Evolutionary conservation across 23 tunicate species (phyloP).

Genomic region (Halocynthia roretzi): DNA sequence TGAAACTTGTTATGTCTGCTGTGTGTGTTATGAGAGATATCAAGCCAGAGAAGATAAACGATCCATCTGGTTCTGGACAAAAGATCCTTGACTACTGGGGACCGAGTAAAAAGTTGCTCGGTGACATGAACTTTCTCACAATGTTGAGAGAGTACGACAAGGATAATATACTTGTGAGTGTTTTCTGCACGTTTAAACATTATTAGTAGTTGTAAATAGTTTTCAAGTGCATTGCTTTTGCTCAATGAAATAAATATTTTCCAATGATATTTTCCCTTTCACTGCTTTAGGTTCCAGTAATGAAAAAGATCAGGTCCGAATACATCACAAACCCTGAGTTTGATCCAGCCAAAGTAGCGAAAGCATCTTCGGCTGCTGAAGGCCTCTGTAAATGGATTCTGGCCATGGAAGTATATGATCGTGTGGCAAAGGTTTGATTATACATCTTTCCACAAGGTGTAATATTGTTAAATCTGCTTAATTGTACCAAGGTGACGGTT

Average conservation of each 20-base stretch:
- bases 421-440: conserved; percentile 82
- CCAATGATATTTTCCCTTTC: neutral
- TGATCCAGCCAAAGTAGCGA: conserved; percentile 86
- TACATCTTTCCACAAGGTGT: too few species aligned
- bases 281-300: conserved; percentile 59
- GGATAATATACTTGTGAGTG: conserved; percentile 86
- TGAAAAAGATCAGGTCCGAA: conserved; percentile 93
- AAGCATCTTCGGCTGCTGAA: conserved; percentile 98
- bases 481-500: too few species aligned
- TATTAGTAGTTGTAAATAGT: too few species aligned
- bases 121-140: conserved; percentile 87
- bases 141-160: conserved; percentile 82
- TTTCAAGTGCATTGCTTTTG: neutral
- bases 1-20: conserved; percentile 94
- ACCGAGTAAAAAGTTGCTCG: conserved; percentile 86
- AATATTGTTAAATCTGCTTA: too few species aligned
- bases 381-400: conserved; percentile 97
- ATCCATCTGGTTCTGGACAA: conserved; percentile 88
- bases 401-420: conserved; percentile 98
- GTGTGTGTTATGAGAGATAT: conserved; percentile 95
- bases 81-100: conserved; percentile 99
- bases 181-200: neutral
- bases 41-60: conserved; percentile 92
- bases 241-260: neutral
- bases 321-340: conserved; percentile 94